Percentiles rank a stretch among this genome's conserved stretches.
These are phyloP conservation scores for Oncorhynchus masou DNA, from an alignment of 2,113 vertebrate species.

Conservation along the genomic window DNA sequence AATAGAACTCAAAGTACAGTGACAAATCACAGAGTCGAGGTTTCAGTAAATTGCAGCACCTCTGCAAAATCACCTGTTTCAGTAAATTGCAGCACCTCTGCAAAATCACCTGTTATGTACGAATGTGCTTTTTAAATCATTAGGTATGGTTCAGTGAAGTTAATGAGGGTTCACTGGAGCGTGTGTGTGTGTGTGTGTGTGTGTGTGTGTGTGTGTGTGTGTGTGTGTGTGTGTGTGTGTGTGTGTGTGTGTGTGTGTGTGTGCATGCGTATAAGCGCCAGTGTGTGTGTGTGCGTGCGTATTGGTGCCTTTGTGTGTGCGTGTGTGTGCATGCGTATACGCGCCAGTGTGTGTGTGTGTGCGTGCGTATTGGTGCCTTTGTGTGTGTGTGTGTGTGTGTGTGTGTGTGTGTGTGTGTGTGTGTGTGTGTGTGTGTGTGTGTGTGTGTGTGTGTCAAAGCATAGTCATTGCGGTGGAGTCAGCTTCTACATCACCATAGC, in stretches of 20 bases:
- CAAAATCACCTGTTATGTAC: slow-evolving; percentile 2
- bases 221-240: no score
- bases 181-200: background rate
- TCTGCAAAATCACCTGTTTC: no score
- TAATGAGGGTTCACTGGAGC: no score
- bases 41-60: no score
- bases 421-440: slow-evolving; percentile 17
- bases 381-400: background rate
- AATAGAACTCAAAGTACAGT: no score
- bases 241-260: background rate
- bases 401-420: slow-evolving; percentile 6
- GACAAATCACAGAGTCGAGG: no score
- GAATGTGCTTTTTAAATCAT: background rate
- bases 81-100: no score
- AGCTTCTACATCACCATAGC: slow-evolving; percentile 12
- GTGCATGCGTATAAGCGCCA: no score
- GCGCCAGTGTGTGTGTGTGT: background rate
- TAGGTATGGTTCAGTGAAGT: background rate
- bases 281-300: no score
- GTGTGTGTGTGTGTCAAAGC: slow-evolving; percentile 7
- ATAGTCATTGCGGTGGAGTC: slow-evolving; percentile 11
- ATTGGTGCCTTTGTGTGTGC: no score
- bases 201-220: no score
- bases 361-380: background rate
- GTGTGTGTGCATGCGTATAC: background rate